Percentiles rank a stretch among this genome's conserved stretches.
These are phyloP conservation scores for Dynastes hyllus DNA, from an alignment of 2,888 invertebrate genomes.

Conservation along the genomic window DNA sequence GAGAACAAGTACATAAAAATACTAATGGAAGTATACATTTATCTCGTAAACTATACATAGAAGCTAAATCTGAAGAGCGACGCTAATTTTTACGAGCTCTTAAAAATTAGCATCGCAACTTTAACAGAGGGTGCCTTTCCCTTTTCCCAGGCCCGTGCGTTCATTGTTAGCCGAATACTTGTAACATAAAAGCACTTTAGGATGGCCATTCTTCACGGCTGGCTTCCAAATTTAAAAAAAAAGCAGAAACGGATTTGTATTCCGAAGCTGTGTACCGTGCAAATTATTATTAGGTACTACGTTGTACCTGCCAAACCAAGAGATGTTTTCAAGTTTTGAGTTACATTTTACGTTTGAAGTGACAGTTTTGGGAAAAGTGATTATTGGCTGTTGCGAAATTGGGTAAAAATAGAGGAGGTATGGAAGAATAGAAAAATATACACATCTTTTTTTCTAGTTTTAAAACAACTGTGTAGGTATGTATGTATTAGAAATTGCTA, in stretches of 20 bases:
- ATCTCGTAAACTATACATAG: no score
- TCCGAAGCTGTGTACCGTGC: conserved; percentile 15
- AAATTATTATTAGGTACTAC: conserved; percentile 15
- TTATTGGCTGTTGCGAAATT: conserved; percentile 22
- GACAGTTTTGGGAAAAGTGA: conserved; percentile 2
- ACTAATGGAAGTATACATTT: no score
- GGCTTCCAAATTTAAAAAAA: conserved; percentile 21
- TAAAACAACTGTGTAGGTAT: no score
- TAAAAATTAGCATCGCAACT: conserved; percentile 14
- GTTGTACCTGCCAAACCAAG: not conserved
- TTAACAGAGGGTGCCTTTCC: not conserved
- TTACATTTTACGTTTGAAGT: conserved; percentile 31
- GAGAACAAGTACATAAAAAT: no score
- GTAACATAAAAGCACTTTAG: conserved; percentile 22
- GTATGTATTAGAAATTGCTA: no score
- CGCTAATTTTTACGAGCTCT: conserved; percentile 25
- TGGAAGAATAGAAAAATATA: no score
- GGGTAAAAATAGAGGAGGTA: not conserved
- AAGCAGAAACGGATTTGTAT: conserved; percentile 5
- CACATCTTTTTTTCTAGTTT: no score
- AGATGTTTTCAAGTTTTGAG: conserved; percentile 27
- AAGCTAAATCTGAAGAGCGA: not conserved
- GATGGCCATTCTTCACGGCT: conserved; percentile 18
- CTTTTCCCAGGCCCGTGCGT: not conserved
- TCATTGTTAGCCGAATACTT: conserved; percentile 13